phyloP scores from a whole-genome alignment of 2,888 invertebrate species.

The Brenthis ino region DNA sequence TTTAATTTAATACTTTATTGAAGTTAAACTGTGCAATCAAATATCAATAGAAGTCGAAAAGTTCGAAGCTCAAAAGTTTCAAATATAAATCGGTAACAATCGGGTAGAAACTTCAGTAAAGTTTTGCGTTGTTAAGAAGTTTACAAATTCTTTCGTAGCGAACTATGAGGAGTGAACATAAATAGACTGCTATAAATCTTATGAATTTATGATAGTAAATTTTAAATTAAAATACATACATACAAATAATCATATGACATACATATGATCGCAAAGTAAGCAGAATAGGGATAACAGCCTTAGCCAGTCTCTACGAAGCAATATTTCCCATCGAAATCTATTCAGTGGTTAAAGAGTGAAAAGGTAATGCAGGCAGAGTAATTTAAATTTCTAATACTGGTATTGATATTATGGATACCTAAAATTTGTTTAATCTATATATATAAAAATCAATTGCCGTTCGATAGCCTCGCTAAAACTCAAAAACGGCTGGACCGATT shows the following conservation, averaged over 20 bases:
- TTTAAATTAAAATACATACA: not conserved
- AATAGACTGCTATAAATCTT: slow-evolving; percentile 25
- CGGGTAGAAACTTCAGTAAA: slow-evolving; percentile 26
- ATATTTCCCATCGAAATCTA: too few relatives aligned
- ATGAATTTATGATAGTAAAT: slow-evolving; percentile 16
- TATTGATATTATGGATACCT: too few relatives aligned
- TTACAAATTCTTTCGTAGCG: slow-evolving; percentile 28
- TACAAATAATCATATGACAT: too few relatives aligned
- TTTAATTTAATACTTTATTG: slow-evolving; percentile 1
- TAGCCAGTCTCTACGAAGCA: not conserved
- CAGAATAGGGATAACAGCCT: not conserved
- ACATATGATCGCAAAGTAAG: not conserved
- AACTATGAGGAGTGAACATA: slow-evolving; percentile 29
- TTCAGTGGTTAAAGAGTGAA: too few relatives aligned
- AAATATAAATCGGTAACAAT: slow-evolving; percentile 31
- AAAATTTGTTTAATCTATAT: too few relatives aligned
- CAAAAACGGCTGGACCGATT: too few relatives aligned
- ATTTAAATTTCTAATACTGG: too few relatives aligned
- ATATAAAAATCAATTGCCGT: too few relatives aligned
- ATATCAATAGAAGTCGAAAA: slow-evolving; percentile 24
- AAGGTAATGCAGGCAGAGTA: too few relatives aligned
- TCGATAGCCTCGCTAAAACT: too few relatives aligned
- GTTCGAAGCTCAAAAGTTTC: slow-evolving; percentile 20
- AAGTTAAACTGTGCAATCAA: slow-evolving; percentile 17
- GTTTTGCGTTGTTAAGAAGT: slow-evolving; percentile 30